Conservation (phyloP, 2,888 invertebrate genomes). For the Trachelus troglodyta region DNA sequence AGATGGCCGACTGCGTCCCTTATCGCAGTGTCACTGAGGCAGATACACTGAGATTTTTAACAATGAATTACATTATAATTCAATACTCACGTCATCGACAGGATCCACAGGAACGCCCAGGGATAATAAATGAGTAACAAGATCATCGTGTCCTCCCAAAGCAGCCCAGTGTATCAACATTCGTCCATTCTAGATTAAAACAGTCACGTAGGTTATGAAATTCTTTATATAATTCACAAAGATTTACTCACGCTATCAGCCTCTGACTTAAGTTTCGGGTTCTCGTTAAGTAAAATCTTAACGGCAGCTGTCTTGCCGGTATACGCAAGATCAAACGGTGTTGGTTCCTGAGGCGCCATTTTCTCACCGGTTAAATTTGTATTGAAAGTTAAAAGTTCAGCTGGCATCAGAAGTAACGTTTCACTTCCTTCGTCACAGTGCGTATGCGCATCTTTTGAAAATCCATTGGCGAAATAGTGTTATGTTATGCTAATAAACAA, state of each 20-base stretch:
- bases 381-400: background rate
- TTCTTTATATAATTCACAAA: slow-evolving; percentile 15
- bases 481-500: background rate
- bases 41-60: background rate
- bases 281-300: slow-evolving; percentile 72
- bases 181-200: slow-evolving; percentile 73
- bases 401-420: background rate
- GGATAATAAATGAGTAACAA: slow-evolving; percentile 77
- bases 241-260: slow-evolving; percentile 68
- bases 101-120: slow-evolving; percentile 76
- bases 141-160: slow-evolving; percentile 79
- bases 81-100: slow-evolving; percentile 74
- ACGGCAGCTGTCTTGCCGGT: slow-evolving; percentile 78
- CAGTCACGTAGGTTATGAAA: slow-evolving; percentile 14
- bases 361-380: slow-evolving; percentile 1
- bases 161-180: slow-evolving; percentile 85
- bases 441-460: background rate
- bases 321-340: slow-evolving; percentile 76
- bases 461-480: background rate
- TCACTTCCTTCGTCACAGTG: background rate
- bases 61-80: background rate
- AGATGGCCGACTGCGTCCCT: background rate
- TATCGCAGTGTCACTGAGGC: background rate
- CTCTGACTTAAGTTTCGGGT: slow-evolving; percentile 67
- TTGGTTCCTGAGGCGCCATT: slow-evolving; percentile 45